These are phyloP conservation scores for Sialia sialis DNA, from an alignment of 2,113 vertebrate species.

Conservation along the genomic window DNA sequence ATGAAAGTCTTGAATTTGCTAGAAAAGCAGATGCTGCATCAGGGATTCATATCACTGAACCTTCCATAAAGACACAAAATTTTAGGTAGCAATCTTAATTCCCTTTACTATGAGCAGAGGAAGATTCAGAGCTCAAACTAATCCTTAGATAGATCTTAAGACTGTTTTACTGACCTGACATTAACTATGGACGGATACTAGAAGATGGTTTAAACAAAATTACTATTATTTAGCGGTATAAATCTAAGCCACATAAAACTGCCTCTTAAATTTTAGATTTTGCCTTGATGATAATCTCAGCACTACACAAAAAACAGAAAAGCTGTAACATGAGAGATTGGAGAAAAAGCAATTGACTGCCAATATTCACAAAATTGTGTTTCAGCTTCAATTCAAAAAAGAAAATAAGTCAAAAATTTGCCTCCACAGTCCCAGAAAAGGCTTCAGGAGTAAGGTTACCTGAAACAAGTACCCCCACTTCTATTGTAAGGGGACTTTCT, in stretches of 20 bases:
- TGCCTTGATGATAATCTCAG: background rate
- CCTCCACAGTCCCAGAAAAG: background rate
- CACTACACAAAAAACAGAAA: background rate
- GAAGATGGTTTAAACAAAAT: background rate
- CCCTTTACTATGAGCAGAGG: background rate
- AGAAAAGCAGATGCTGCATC: background rate
- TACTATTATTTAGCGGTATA: background rate
- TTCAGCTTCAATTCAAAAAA: background rate
- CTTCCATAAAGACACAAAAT: background rate
- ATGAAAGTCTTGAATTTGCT: background rate
- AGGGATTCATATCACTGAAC: background rate
- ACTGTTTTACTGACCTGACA: background rate
- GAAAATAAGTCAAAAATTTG: background rate
- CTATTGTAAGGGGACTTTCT: background rate
- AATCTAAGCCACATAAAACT: background rate
- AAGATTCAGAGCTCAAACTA: background rate
- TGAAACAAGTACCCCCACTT: background rate
- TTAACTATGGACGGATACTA: background rate
- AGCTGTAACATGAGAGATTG: background rate
- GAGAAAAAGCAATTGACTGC: background rate
- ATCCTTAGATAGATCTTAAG: background rate
- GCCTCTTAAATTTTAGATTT: background rate
- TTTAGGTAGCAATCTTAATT: background rate
- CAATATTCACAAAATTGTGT: background rate
- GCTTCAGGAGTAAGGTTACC: background rate